Evolutionary conservation across 2,113 vertebrate species (phyloP), one percentile per base, ranked within the genome.

Genomic region (Aegypius monachus): DNA sequence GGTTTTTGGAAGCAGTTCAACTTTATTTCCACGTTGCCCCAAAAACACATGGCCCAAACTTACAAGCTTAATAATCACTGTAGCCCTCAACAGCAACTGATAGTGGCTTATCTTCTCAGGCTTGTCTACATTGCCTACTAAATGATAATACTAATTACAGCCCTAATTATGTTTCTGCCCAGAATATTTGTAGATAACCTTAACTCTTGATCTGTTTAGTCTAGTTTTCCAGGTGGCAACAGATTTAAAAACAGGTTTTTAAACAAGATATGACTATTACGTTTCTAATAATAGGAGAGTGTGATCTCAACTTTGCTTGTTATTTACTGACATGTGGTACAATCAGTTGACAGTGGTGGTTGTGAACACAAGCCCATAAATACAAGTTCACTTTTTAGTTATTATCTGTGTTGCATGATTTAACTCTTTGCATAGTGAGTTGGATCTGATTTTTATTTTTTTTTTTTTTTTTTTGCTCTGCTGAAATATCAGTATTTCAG

Each of bases 151-250:
- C 85, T 97, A 98, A 98, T 98, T 98, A 97, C 83, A 97, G 81
- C 45, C 72, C 73, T 97, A 97, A 97, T 97, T 98, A 96, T 94
- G 84, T 96, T 98, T 97, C 96, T 96, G 85, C 93, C 78, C 83
- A 66, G 86, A 91, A 73, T 97, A 98, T 98, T 98, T 98, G 95
- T 90, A 97, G 98, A 96, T 98, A 97, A 94, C 96, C 94, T 97
- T 98, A 97, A 97, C 94, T 97, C 95, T 96, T 96, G 86, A 97
- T 97, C 95, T 98, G 92, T 98, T 98, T 98, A 97, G 98, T 98
- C 98, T 98, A 97, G 93, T 97, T 98, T 98, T 98, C 97, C 98
- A 98, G 97, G 98, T 98, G 98, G 98, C 91, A 97, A 97, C 95
- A 97, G 97, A 98, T 98, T 97, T 97, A 92, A 97, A 97, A 98